A percentile compares a stretch with the other conserved stretches of the same genome.
Evolutionary conservation across 2,797 vertebrate genomes (phyloP).

Genomic region (Micromesistius poutassou): DNA sequence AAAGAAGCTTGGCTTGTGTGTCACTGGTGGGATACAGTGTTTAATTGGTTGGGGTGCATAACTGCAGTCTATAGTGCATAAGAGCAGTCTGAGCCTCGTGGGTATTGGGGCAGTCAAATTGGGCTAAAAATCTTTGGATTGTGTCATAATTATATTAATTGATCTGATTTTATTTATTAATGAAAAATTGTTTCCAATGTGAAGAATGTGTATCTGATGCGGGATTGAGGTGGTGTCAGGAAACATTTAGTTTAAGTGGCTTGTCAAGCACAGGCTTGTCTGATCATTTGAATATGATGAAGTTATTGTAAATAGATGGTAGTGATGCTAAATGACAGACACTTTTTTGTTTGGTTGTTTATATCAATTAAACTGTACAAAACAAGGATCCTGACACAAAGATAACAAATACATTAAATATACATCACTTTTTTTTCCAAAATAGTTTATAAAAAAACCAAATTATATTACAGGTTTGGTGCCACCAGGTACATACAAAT

Average conservation of each 20-base stretch:
- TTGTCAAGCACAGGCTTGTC: too few relatives aligned
- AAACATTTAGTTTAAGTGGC: too few relatives aligned
- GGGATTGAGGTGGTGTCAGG: too few relatives aligned
- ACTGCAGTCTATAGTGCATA: too few relatives aligned
- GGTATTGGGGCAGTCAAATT: too few relatives aligned
- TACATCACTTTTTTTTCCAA: constrained; percentile 18
- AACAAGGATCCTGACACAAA: constrained; percentile 26
- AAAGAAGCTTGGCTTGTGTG: constrained; percentile 47
- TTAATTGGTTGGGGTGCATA: too few relatives aligned
- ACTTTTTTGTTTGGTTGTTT: constrained; percentile 14
- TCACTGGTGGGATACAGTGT: not conserved
- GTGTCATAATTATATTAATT: too few relatives aligned
- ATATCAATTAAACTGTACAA: constrained; percentile 40
- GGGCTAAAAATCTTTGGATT: too few relatives aligned
- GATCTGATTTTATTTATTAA: too few relatives aligned
- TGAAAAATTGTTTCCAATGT: too few relatives aligned
- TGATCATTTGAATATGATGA: not conserved
- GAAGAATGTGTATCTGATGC: too few relatives aligned
- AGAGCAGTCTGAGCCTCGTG: too few relatives aligned
- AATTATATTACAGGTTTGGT: constrained; percentile 22
- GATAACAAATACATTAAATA: constrained; percentile 45
- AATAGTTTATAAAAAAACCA: constrained; percentile 33
- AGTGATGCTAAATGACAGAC: not conserved
- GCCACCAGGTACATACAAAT: constrained; percentile 8
- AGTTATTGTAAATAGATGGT: not conserved